phyloP scores from a whole-genome alignment of 1,140 invertebrate species.

The Lerema accius region DNA sequence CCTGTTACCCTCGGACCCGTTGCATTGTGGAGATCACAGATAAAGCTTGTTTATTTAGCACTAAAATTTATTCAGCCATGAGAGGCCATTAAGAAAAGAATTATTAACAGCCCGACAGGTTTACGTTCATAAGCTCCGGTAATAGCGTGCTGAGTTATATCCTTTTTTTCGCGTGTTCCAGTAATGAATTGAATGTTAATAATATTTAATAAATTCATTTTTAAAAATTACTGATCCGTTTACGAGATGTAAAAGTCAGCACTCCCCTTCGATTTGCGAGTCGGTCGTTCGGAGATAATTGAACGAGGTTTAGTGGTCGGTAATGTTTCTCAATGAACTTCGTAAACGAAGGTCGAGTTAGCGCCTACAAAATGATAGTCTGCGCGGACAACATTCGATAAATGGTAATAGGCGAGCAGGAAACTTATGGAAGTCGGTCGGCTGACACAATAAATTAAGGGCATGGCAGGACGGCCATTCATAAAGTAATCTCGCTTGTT shows the following conservation, averaged over 20 bases:
- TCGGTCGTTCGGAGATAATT: slow-evolving; percentile 47
- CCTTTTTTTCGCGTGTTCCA: slow-evolving; percentile 52
- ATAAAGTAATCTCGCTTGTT: slow-evolving; percentile 69
- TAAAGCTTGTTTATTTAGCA: slow-evolving; percentile 78
- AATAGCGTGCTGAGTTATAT: slow-evolving; percentile 55
- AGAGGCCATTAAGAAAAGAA: slow-evolving; percentile 68
- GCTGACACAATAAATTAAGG: slow-evolving; percentile 71
- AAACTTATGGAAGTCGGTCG: slow-evolving; percentile 67
- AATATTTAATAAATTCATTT: slow-evolving; percentile 59
- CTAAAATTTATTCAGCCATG: slow-evolving; percentile 74
- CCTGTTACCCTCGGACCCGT: slow-evolving; percentile 63
- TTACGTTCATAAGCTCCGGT: slow-evolving; percentile 59
- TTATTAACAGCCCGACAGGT: slow-evolving; percentile 66
- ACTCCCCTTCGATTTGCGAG: slow-evolving; percentile 37
- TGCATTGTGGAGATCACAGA: slow-evolving; percentile 74
- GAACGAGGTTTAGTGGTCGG: slow-evolving; percentile 42
- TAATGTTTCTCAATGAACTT: slow-evolving; percentile 66
- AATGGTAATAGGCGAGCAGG: slow-evolving; percentile 71
- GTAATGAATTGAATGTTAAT: slow-evolving; percentile 64
- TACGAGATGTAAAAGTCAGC: slow-evolving; percentile 36
- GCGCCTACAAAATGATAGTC: slow-evolving; percentile 63
- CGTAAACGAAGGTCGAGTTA: slow-evolving; percentile 64
- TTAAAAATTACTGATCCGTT: slow-evolving; percentile 38
- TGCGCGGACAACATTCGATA: slow-evolving; percentile 64
- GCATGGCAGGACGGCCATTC: slow-evolving; percentile 66